Evolutionary conservation across 2,888 invertebrate genomes (phyloP), one percentile per base, ranked within the genome.

Genomic region (Diloba caeruleocephala): DNA sequence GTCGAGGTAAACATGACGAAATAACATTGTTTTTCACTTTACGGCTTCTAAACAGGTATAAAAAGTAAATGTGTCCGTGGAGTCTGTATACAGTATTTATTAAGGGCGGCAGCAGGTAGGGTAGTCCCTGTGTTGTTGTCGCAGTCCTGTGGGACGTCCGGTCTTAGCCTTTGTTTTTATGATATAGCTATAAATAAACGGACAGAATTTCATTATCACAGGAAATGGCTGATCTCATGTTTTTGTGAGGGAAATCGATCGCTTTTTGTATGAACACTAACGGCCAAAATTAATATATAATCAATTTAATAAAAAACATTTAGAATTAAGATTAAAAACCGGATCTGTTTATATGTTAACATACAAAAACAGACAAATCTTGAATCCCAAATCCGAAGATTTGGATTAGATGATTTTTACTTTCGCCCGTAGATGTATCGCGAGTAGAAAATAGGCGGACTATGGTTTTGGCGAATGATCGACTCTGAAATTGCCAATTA

Each of bases 51-150:
- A 77, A 71, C 63, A 75, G 61, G 71, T 68, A 74, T 76, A 75
- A 79, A 76, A 74, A 71, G 59, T 68, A 67, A 77, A 76, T 65
- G 73, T 74, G 75, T 76, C 71, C 71, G 63, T 62, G 64, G 62
- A 67, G 72, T 53, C 46, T 44, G 73, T 68, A 82, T 86, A 85
- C 86, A 85, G 84, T 81, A 87, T 85, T 78, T 85, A 85, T 84
- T 81, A 83, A 78, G 83, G 80, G 77, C 17, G 45, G 42, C 33
- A 44, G 43, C 50, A 65, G 59, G 50, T 52, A 51, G 51, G 54
- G 48, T 10, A 10, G 33, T 13, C 45, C 48, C 41, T 12, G 43
- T 37, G 33, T 17, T 62, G 43, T 53, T 58, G 63, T 33, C 41
- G 23, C 45, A 8, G 43, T 78, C 85, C 75, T 65, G 9, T 10